Conservation (phyloP, 2,797 vertebrate species). For the Loris lydekkerianus region DNA sequence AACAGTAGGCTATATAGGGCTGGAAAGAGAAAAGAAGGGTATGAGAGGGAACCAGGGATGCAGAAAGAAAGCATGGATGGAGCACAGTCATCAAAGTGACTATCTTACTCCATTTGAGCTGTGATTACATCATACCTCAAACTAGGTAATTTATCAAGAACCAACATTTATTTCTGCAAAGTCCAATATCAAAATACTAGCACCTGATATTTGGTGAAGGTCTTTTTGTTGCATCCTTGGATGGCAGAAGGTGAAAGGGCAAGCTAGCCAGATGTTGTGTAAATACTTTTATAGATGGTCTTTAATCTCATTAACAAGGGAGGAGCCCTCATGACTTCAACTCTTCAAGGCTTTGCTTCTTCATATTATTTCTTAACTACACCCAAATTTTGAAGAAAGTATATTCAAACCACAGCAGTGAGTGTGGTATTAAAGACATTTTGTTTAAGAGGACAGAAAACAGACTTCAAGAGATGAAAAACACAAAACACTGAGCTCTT, state of each 20-base stretch:
- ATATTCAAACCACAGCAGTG: background rate
- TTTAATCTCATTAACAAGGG: background rate
- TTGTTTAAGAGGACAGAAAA: background rate
- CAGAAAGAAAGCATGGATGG: background rate
- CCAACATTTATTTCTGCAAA: background rate
- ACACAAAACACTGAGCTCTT: background rate
- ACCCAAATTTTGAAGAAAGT: too few species aligned
- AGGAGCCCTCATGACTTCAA: background rate
- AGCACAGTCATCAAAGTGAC: background rate
- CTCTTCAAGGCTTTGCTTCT: background rate
- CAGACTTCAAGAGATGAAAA: background rate
- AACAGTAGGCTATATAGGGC: background rate
- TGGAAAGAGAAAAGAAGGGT: background rate
- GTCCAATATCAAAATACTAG: background rate
- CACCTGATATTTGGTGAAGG: background rate
- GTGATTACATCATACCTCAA: background rate
- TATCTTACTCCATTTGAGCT: background rate
- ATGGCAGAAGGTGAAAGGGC: background rate
- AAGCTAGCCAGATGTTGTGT: too few species aligned
- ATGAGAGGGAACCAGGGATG: background rate
- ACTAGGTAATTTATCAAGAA: background rate
- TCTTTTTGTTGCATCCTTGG: too few species aligned
- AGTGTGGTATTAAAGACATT: background rate
- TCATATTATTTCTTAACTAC: background rate
- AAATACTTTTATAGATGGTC: background rate